These are phyloP conservation scores for Rhincodon typus DNA, from an alignment of 2,797 vertebrate species.

Conservation along the genomic window DNA sequence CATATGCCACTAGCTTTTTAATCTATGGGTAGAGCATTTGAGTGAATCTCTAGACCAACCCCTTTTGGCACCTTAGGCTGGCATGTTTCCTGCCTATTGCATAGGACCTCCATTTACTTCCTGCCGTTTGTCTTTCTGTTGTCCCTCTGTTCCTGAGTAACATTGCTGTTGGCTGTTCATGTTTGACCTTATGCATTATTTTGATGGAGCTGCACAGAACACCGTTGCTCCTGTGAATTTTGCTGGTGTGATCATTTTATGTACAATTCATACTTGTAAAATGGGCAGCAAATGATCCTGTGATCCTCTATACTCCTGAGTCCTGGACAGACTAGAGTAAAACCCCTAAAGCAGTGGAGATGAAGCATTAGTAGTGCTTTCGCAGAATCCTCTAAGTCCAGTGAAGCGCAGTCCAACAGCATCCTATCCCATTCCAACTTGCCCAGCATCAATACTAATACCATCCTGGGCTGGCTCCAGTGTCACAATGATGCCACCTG, in stretches of 20 bases:
- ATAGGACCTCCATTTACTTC: neutral
- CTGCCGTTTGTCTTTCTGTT: neutral
- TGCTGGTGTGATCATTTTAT: neutral
- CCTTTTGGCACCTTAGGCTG: neutral
- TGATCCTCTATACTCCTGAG: too few species aligned
- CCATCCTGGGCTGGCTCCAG: too few species aligned
- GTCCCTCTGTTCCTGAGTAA: neutral
- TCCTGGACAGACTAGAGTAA: too few species aligned
- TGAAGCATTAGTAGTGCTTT: too few species aligned
- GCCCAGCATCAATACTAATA: too few species aligned
- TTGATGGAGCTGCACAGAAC: neutral
- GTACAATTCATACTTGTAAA: neutral
- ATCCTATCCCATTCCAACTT: too few species aligned
- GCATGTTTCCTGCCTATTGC: neutral
- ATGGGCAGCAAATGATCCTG: too few species aligned
- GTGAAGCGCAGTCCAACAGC: too few species aligned
- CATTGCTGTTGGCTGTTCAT: neutral
- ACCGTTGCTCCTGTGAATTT: neutral
- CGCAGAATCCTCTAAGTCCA: too few species aligned
- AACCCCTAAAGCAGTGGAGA: too few species aligned
- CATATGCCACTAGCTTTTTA: neutral
- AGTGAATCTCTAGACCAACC: neutral
- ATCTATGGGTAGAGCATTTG: neutral
- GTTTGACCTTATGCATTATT: neutral
- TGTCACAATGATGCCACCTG: too few species aligned